Evolutionary conservation across 2,113 vertebrate genomes (phyloP).

Genomic region (Takifugu flavidus): DNA sequence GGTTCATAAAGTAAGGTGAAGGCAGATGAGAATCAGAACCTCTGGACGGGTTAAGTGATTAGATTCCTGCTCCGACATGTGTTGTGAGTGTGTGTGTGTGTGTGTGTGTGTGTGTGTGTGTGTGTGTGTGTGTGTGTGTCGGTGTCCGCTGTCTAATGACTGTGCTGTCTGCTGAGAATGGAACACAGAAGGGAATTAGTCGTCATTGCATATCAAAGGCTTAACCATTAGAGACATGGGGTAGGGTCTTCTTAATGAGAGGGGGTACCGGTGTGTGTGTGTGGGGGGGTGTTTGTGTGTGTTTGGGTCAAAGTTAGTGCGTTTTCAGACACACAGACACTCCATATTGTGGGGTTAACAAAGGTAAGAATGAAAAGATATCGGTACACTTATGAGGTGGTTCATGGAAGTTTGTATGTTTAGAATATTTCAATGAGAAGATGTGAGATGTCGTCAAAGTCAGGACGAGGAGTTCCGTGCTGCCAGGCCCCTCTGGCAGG

Average conservation of each 20-base stretch:
- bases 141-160: constrained; percentile 59
- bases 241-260: constrained; percentile 69
- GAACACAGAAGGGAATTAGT: constrained; percentile 74
- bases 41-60: constrained; percentile 69
- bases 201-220: constrained; percentile 78
- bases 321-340: constrained; percentile 16
- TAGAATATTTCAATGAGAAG: constrained; percentile 15
- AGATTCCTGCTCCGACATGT: constrained; percentile 44
- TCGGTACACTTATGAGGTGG: constrained; percentile 1
- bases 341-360: no score
- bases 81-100: background rate
- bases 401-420: background rate
- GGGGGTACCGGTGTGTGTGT: constrained; percentile 42
- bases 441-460: constrained; percentile 33
- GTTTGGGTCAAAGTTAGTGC: constrained; percentile 40
- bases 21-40: constrained; percentile 61
- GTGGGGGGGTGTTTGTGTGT: constrained; percentile 17
- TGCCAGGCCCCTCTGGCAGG: constrained; percentile 65
- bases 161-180: constrained; percentile 60
- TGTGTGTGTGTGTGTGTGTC: constrained; percentile 34
- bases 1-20: constrained; percentile 59
- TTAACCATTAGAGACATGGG: constrained; percentile 60
- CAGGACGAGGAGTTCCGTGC: constrained; percentile 25
- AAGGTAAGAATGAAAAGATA: background rate
- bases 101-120: constrained; percentile 33